Conservation (phyloP, 2,888 invertebrate genomes). For the Xylocampa areola region DNA sequence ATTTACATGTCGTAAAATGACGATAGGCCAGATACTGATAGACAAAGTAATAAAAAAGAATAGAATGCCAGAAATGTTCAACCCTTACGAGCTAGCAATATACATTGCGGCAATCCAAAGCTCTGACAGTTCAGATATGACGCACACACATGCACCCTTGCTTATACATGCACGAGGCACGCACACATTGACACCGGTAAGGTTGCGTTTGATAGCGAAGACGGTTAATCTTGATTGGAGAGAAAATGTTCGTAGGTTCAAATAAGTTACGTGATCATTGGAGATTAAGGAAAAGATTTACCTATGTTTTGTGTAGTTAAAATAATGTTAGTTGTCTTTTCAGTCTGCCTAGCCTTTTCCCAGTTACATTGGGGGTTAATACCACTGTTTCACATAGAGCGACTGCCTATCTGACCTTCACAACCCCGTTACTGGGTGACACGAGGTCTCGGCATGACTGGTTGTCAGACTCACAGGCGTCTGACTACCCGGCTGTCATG, state of each 20-base stretch:
- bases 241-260: conserved; percentile 26
- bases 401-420: no score
- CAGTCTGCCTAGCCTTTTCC: no score
- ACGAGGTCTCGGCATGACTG: no score
- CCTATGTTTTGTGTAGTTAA: no score
- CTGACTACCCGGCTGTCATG: no score
- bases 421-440: no score
- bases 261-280: conserved; percentile 28
- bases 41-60: background rate
- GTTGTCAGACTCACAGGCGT: no score
- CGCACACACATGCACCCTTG: conserved; percentile 11
- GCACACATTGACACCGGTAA: conserved; percentile 9
- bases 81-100: conserved; percentile 28
- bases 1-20: no score
- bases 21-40: background rate
- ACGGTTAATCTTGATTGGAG: conserved; percentile 44
- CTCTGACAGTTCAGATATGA: conserved; percentile 21
- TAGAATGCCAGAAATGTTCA: conserved; percentile 1
- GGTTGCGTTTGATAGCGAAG: conserved; percentile 25
- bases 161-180: background rate
- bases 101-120: conserved; percentile 32
- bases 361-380: no score
- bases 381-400: no score
- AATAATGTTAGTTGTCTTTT: no score
- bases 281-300: conserved; percentile 19